phyloP scores from a whole-genome alignment of 2,113 vertebrate species.

The Limnothrissa miodon region DNA sequence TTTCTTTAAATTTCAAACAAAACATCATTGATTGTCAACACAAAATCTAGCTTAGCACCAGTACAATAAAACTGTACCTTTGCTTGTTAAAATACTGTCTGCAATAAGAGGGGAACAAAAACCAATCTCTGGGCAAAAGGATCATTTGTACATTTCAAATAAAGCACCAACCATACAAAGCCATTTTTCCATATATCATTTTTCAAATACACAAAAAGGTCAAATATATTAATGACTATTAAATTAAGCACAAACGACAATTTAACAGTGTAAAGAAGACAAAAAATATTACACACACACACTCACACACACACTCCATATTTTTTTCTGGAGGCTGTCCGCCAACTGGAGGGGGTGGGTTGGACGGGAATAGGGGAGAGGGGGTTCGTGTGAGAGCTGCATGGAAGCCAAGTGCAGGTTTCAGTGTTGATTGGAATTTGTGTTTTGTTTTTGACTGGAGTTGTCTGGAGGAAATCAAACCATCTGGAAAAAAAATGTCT shows the following conservation, averaged over 20 bases:
- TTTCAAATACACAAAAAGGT: slow-evolving; percentile 71
- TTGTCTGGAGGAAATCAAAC: background rate
- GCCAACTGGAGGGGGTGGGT: background rate
- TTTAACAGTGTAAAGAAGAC: slow-evolving; percentile 68
- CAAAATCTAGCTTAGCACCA: slow-evolving; percentile 93
- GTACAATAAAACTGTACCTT: slow-evolving; percentile 99
- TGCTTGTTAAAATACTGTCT: slow-evolving; percentile 77
- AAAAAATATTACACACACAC: slow-evolving; percentile 46
- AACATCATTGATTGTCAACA: slow-evolving; percentile 84
- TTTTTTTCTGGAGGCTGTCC: background rate
- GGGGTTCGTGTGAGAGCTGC: slow-evolving; percentile 36
- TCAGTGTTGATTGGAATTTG: slow-evolving; percentile 2
- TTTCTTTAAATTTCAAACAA: slow-evolving; percentile 69
- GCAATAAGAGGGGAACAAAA: slow-evolving; percentile 60
- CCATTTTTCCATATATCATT: slow-evolving; percentile 64
- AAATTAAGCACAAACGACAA: slow-evolving; percentile 77
- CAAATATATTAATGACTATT: slow-evolving; percentile 84
- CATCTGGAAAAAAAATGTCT: background rate
- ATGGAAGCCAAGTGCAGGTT: slow-evolving; percentile 32
- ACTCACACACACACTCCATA: slow-evolving; percentile 7
- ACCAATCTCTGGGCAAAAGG: slow-evolving; percentile 66
- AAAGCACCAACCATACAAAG: slow-evolving; percentile 79
- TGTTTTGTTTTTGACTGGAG: background rate
- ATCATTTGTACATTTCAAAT: slow-evolving; percentile 71
- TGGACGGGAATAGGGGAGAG: background rate